These are phyloP conservation scores for Eunapius fragilis DNA, from an alignment of 37 sponge, comb jelly and placozoan species.

Conservation along the genomic window DNA sequence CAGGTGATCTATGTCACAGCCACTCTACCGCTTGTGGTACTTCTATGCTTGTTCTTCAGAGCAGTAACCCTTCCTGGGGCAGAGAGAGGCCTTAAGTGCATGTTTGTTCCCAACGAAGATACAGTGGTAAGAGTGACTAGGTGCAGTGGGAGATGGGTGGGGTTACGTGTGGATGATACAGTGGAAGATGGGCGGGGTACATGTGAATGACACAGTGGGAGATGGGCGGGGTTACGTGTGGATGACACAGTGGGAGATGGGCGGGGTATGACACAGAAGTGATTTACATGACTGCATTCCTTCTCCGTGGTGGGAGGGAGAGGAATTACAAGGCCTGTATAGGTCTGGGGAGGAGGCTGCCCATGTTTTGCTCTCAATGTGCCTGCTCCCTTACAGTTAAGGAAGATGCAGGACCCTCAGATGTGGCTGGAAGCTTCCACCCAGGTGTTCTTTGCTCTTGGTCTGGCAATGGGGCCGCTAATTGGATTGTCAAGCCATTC, in stretches of 20 bases:
- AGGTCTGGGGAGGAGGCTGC: neutral
- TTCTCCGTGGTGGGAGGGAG: neutral
- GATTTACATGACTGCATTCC: neutral
- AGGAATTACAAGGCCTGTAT: no score
- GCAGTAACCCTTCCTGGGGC: constrained; percentile 96
- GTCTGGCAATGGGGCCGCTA: constrained; percentile 85
- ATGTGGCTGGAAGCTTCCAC: constrained; percentile 97
- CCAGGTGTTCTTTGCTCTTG: constrained; percentile 97
- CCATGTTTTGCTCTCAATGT: neutral
- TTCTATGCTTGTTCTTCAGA: constrained; percentile 90
- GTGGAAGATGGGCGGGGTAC: neutral
- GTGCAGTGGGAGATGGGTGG: neutral
- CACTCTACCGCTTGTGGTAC: constrained; percentile 86
- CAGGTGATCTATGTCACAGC: constrained; percentile 95
- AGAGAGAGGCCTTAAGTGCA: constrained; percentile 76
- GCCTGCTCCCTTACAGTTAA: neutral
- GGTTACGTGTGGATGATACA: neutral
- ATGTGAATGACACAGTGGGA: no score
- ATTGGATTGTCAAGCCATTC: constrained; percentile 92
- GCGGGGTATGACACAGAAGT: neutral
- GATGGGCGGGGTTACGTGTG: neutral
- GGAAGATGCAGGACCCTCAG: constrained; percentile 34
- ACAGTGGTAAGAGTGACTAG: neutral
- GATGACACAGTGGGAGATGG: neutral
- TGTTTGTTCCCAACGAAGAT: constrained; percentile 76